These are phyloP conservation scores for Drosophila melanosoma DNA, from an alignment of 2,888 invertebrate species.

Conservation along the genomic window DNA sequence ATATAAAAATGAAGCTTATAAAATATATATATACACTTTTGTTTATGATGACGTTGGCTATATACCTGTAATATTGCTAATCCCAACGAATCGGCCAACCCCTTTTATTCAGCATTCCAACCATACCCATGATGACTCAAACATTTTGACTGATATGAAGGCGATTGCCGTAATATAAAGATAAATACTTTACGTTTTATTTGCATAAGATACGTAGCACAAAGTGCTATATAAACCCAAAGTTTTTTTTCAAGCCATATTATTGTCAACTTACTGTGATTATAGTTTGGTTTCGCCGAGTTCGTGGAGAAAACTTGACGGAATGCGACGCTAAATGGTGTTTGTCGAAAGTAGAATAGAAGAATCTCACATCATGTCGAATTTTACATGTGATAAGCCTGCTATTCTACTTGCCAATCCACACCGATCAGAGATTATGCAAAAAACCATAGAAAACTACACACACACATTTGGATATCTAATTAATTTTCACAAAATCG, in stretches of 20 bases:
- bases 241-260: not conserved
- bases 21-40: not conserved
- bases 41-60: not conserved
- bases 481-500: not conserved
- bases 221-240: conserved; percentile 5
- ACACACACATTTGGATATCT: not conserved
- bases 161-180: conserved; percentile 26
- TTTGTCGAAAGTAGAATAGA: conserved; percentile 80
- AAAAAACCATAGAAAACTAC: not conserved
- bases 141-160: conserved; percentile 35
- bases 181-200: conserved; percentile 46
- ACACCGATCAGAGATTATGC: conserved; percentile 47
- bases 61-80: not conserved
- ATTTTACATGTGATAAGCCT: conserved; percentile 77
- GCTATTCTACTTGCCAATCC: conserved; percentile 77
- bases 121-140: conserved; percentile 45
- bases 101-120: conserved; percentile 24
- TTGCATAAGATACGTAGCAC: conserved; percentile 45
- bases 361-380: conserved; percentile 72
- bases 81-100: conserved; percentile 15
- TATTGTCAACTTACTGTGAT: conserved; percentile 37
- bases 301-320: not conserved
- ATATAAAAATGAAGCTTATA: not conserved
- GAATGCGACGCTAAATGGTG: conserved; percentile 55
- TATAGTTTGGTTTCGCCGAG: not conserved